Evolutionary conservation across 2,113 vertebrate species (phyloP).

Genomic region (Barnardius zonarius): DNA sequence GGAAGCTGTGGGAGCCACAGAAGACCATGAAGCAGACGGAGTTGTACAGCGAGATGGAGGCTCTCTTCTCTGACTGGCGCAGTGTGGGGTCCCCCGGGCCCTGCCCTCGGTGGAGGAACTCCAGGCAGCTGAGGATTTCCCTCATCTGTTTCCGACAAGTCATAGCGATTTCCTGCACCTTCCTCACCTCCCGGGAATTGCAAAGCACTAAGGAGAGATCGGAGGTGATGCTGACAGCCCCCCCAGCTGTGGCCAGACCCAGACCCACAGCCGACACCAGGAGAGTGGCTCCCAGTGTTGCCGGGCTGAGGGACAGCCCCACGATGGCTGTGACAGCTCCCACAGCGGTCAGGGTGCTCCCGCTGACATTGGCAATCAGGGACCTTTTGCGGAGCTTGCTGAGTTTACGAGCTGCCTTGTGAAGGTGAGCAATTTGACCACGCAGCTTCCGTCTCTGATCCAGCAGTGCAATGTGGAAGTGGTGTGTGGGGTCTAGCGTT

Average conservation of each 20-base stretch:
- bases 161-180: constrained; percentile 73
- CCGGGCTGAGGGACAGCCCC: constrained; percentile 74
- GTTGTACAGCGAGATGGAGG: constrained; percentile 71
- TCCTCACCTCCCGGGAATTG: constrained; percentile 69
- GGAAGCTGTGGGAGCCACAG: constrained; percentile 69
- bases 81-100: constrained; percentile 60
- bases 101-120: constrained; percentile 66
- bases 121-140: constrained; percentile 74
- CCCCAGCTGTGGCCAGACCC: constrained; percentile 74
- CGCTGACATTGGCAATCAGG: constrained; percentile 58
- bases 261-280: constrained; percentile 74
- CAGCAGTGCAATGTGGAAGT: constrained; percentile 64
- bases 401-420: constrained; percentile 59
- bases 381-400: constrained; percentile 64
- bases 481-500: constrained; percentile 25
- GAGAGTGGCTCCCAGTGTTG: constrained; percentile 73
- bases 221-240: constrained; percentile 66
- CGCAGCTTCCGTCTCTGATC: constrained; percentile 67
- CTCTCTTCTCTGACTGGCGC: constrained; percentile 68
- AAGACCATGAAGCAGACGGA: constrained; percentile 74
- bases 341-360: constrained; percentile 64
- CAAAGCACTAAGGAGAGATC: constrained; percentile 69
- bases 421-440: constrained; percentile 68
- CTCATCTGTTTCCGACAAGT: constrained; percentile 77
- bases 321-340: constrained; percentile 73